Base-by-base conservation (phyloP, 2,113 vertebrate genomes). In the Numenius arquata region DNA sequence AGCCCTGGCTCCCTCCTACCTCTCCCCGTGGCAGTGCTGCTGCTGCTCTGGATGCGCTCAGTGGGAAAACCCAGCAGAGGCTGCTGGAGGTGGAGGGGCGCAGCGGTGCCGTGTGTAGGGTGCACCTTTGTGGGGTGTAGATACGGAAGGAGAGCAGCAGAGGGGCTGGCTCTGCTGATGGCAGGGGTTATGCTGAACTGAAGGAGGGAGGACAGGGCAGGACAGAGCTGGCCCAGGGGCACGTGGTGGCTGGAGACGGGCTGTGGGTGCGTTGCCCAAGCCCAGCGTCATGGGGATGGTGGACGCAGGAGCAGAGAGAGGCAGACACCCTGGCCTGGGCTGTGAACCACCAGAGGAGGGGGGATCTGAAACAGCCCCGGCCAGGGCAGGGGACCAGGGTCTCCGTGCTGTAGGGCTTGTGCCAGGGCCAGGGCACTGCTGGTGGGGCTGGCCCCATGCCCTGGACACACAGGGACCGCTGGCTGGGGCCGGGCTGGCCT, bases 31-130 rank as follows among this genome's bases (percentile, higher is more conserved):
- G 9, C 48, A 3, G 25, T 2, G 26, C n/a, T 21, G 8, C 32
- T 22, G 45, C 58, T 58, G 5, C 6, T 13, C 16, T n/a, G 34
- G 48, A 55, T 53, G 38, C 10, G 55, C 43, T 53, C 9, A 1
- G 11, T 0, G 0, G 0, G 36, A 14, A 16, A 12, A 3, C 2
- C 5, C 34, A 27, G 20, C 5, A 22, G 11, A 11, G 65, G n/a
- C 40, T 17, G 56, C 6, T 65, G 5, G 58, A 41, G 40, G 25
- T 41, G 50, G 59, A 36, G 21, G 26, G 34, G 5, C 7, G 13
- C 5, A 15, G 72, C 3, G 3, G 21, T 29, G 55, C 65, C 19
- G 5, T 5, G 53, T 16, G 43, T 18, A n/a, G 30, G 8, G 19
- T 53, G 27, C 36, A 16, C 0, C 47, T n/a, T 47, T 34, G 3